These are phyloP conservation scores for Trochalopteron elliotii DNA, from an alignment of 2,113 vertebrate species.

Conservation along the genomic window DNA sequence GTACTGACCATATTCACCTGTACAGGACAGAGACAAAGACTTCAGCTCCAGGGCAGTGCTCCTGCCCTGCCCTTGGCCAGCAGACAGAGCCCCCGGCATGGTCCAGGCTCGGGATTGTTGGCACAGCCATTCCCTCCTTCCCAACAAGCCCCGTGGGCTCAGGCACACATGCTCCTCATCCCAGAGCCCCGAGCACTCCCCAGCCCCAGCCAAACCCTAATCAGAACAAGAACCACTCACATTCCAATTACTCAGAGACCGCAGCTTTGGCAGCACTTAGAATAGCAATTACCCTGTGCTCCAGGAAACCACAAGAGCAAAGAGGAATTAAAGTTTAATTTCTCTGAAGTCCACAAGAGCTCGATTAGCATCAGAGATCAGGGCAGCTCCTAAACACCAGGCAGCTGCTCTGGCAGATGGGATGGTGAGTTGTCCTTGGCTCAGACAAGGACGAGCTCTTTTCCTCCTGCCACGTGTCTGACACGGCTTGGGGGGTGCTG, in stretches of 20 bases:
- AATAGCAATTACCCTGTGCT: slow-evolving; percentile 1
- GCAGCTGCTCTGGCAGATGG: background rate
- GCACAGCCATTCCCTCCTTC: background rate
- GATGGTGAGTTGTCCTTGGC: background rate
- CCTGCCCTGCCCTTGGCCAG: background rate
- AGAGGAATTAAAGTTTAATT: slow-evolving; percentile 23
- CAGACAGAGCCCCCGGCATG: background rate
- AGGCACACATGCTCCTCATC: background rate
- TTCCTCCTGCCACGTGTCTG: background rate
- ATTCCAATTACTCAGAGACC: slow-evolving; percentile 23
- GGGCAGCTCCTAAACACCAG: background rate
- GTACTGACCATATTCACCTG: rapidly evolving
- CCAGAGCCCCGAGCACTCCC: background rate
- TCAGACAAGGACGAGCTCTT: background rate
- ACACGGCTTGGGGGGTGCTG: rapidly evolving
- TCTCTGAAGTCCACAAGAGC: background rate
- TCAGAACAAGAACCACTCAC: slow-evolving; percentile 3
- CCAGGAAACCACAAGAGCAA: slow-evolving; percentile 51
- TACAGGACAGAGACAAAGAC: background rate
- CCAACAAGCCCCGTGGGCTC: background rate
- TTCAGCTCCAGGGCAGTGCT: background rate
- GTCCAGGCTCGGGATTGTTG: background rate
- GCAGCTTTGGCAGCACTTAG: slow-evolving; percentile 6
- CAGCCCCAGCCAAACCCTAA: background rate
- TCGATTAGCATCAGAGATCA: background rate